Evolutionary conservation across 2,888 invertebrate species (phyloP), one percentile per base, ranked within the genome.

Genomic region (Dimorphilus gyrociliatus): DNA sequence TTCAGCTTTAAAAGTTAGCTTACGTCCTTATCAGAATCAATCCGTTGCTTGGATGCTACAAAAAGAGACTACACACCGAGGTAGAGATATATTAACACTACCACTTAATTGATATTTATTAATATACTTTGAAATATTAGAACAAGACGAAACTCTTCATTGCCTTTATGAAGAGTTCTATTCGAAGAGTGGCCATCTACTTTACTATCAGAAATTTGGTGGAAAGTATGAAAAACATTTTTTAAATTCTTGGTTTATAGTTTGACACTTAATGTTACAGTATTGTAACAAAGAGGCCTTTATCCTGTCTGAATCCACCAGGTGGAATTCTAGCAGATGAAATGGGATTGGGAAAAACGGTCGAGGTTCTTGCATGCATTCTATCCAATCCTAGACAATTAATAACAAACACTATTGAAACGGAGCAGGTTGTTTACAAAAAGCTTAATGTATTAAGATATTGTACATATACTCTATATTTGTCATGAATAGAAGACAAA

Each of bases 261-360:
- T 8, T 16, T 17, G 24, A 4, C 24, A 17, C 33, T 26, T 31
- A 25, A 19, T 14, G 27, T 36, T 34, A 6, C 35, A 54, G 58
- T 37, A 39, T 69, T 19, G 52, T 62, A 7, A 38, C 41, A 23
- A 47, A 51, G 19, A 55, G 54, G 31, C 69, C 69, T 2, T 23
- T 53, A 3, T 13, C 23, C 3, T 23, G 35, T 3, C 23, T 33
- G 2, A 34, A 65, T 13, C 63, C 69, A 5, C 69, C 66, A 2
- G 77, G 78, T 10, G 78, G 78, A 1, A 76, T 80, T 38, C 60
- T 80, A 27, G 78, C 77, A 2, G 79, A 80, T 55, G 78, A 79
- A 61, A 79, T 79, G 78, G 79, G 80, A 1, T 61, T 80, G 16
- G 80, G 80, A 0, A 80, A 80, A 64, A 80, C 79, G 0, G 74